phyloP scores from a whole-genome alignment of 2,797 vertebrate genomes.

The Hipposideros larvatus region DNA sequence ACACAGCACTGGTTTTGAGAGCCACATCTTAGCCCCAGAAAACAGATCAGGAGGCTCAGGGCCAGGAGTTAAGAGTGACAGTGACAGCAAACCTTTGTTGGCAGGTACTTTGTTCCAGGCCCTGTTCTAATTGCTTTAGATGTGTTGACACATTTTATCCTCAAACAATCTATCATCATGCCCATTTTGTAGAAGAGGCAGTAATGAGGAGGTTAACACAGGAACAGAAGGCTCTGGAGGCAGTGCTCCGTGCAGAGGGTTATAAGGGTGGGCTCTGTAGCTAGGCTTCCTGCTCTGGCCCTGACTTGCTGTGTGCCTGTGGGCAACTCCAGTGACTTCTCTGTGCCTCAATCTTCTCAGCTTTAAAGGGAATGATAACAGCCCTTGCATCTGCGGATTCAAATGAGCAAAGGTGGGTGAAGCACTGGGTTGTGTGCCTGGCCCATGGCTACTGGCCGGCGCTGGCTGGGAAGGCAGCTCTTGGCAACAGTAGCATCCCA shows the following conservation, averaged over 20 bases:
- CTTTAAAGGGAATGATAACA: neutral
- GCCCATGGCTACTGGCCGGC: neutral
- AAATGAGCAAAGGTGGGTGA: neutral
- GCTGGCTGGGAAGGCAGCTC: neutral
- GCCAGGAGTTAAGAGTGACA: neutral
- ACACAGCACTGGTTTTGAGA: neutral
- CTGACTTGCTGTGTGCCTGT: conserved; percentile 41
- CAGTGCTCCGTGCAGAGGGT: neutral
- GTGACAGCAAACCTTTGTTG: neutral
- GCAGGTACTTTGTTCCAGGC: neutral
- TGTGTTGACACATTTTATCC: neutral
- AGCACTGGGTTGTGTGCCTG: neutral
- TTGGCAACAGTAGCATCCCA: neutral
- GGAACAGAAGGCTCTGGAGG: neutral
- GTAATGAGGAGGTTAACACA: neutral
- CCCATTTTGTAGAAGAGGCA: neutral
- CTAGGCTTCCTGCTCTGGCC: neutral
- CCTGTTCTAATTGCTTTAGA: neutral
- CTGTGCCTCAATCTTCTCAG: conserved; percentile 28
- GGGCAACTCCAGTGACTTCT: conserved; percentile 15
- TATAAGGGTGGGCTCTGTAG: neutral
- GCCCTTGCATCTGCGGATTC: neutral
- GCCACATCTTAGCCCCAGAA: neutral
- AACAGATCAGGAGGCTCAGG: neutral
- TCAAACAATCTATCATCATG: neutral